Evolutionary conservation across 2,888 invertebrate species (phyloP).

Genomic region (Tillus elongatus): DNA sequence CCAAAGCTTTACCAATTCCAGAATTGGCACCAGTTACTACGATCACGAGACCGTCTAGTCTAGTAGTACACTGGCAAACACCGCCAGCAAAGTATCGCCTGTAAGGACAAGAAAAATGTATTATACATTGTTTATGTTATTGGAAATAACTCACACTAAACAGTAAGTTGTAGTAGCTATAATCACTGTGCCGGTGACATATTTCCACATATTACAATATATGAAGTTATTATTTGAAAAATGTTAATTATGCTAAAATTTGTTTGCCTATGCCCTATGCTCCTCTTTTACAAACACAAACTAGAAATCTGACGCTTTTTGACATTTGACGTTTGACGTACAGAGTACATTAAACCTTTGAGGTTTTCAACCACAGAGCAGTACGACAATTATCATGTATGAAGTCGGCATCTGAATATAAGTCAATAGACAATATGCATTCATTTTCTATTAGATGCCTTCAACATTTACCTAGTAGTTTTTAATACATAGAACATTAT

Average conservation of each 20-base stretch:
- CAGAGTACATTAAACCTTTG: too few relatives aligned
- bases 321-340: too few relatives aligned
- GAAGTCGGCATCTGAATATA: too few relatives aligned
- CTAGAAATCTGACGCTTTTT: too few relatives aligned
- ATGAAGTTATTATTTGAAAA: background rate
- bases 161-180: constrained; percentile 33
- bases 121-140: constrained; percentile 7
- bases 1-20: constrained; percentile 51
- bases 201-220: constrained; percentile 33
- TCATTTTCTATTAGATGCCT: too few relatives aligned
- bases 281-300: too few relatives aligned
- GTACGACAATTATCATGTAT: too few relatives aligned
- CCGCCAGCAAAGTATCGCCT: constrained; percentile 39
- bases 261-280: too few relatives aligned
- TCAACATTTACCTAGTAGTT: too few relatives aligned
- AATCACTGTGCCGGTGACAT: constrained; percentile 31
- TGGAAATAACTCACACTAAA: constrained; percentile 32
- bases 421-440: too few relatives aligned
- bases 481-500: too few relatives aligned
- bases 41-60: constrained; percentile 42
- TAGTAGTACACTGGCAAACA: constrained; percentile 33
- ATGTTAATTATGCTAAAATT: background rate
- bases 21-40: constrained; percentile 51
- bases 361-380: too few relatives aligned
- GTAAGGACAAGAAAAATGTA: constrained; percentile 19